Evolutionary conservation across 2,888 invertebrate genomes (phyloP), one percentile per base, ranked within the genome.

Genomic region (Limnephilus marmoratus): DNA sequence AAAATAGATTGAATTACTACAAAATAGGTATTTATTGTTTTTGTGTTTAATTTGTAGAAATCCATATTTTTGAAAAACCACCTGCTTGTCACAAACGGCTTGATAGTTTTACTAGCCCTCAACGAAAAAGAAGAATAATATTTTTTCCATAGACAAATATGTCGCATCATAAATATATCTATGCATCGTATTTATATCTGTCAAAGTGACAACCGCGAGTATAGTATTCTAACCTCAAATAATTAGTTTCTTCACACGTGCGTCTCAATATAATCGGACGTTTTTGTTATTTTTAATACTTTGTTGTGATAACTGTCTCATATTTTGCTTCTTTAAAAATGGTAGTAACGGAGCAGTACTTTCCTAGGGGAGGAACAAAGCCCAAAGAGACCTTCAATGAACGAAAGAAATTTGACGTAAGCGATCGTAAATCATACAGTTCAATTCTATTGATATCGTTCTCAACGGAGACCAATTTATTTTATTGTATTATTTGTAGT

Each of bases 361-460:
- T 97, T 94, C 97, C 97, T 24, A 96, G 97, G 92, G 97, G 97
- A 90, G 96, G 97, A 15, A 96, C 95, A 94, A 96, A 96, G 94
- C 96, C 96, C 2, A 95, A 95, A 80, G 94, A 95, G 80, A 29
- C 53, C n/a, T 91, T 92, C 68, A 92, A 91, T 37, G 93, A 93
- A 29, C 34, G 82, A 24, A 95, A 95, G 94, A 94, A 96, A 94
- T 96, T 96, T 93, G 95, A 96, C 94, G 95, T 95, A 94, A 95
- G 95, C 94, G 95, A 95, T 93, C 53, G 18, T 68, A 68, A 68
- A 68, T 24, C 24, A 68, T 68, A 24, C 53, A 18, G 24, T 68
- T 68, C 5, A 68, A 68, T 68, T 68, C 24, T 7, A 68, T 68
- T 68, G 0, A 68, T 68, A 4, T 68, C 24, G 18, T 68, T 18